Evolutionary conservation across 2,888 invertebrate species (phyloP).

Genomic region (Idaea straminata): DNA sequence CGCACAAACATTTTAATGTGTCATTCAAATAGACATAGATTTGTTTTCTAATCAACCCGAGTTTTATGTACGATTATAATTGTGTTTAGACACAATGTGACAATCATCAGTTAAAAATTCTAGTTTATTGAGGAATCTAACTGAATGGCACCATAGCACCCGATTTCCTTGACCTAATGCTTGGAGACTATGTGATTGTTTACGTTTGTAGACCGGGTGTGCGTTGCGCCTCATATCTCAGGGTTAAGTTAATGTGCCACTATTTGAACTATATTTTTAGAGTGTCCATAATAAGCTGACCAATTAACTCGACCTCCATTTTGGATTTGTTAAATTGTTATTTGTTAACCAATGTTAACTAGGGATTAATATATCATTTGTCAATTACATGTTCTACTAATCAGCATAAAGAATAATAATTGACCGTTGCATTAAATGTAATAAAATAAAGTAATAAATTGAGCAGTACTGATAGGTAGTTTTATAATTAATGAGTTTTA

Average conservation of each 20-base stretch:
- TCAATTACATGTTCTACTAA: background rate
- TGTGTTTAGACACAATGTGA: background rate
- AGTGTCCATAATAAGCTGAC: conserved; percentile 15
- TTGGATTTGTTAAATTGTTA: conserved; percentile 17
- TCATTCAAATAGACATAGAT: background rate
- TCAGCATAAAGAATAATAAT: conserved; percentile 1
- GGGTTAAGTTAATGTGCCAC: conserved; percentile 42
- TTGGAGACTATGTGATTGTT: conserved; percentile 52
- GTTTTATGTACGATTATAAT: background rate
- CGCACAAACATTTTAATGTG: conserved; percentile 6
- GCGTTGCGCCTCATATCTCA: conserved; percentile 34
- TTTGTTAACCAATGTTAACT: conserved; percentile 15
- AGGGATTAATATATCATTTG: conserved; percentile 11
- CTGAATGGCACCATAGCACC: conserved; percentile 49
- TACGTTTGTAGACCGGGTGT: conserved; percentile 47
- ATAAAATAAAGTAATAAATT: conserved; percentile 6
- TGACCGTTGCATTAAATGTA: conserved; percentile 10
- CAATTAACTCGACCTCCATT: conserved; percentile 28
- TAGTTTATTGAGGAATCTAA: conserved; percentile 9
- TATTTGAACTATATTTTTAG: conserved; percentile 10
- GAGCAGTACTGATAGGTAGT: background rate
- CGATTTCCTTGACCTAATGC: conserved; percentile 66
- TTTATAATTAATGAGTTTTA: background rate
- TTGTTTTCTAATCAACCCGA: background rate
- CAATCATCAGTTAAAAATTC: background rate